Percentiles rank a stretch among this genome's conserved stretches.
phyloP scores from a whole-genome alignment of 2,113 vertebrate genomes.

The Cynocephalus volans region DNA sequence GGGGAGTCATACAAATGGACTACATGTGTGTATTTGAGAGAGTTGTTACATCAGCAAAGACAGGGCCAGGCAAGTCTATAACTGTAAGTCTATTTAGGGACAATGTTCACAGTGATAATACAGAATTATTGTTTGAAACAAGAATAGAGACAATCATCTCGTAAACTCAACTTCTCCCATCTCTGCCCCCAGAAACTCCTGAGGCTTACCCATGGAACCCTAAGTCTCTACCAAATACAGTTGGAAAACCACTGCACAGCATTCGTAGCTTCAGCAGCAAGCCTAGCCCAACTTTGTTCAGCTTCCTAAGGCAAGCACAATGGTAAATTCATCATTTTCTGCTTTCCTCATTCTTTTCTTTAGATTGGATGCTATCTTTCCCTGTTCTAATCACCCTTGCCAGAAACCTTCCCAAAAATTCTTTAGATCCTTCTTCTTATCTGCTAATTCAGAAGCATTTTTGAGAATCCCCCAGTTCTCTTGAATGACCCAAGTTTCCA shows the following conservation, averaged over 20 bases:
- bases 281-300: not conserved
- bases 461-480: not conserved
- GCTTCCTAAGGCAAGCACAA: not conserved
- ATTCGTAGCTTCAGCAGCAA: not conserved
- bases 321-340: not conserved
- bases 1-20: not conserved
- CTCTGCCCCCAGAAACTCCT: not conserved
- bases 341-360: not conserved
- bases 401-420: not conserved
- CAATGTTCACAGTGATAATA: conserved; percentile 6
- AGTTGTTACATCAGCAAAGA: conserved; percentile 1
- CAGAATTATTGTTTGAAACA: conserved; percentile 3
- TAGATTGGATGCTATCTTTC: not conserved
- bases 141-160: not conserved
- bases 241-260: not conserved
- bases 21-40: not conserved
- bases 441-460: conserved; percentile 1
- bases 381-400: not conserved
- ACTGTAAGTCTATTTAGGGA: not conserved
- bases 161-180: not conserved
- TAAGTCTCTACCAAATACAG: conserved; percentile 34
- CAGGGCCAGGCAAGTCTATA: not conserved
- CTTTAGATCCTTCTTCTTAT: not conserved
- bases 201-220: not conserved
- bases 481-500: not conserved